Base-by-base conservation (phyloP, 2,797 vertebrate species). In the Myotis pilosus region DNA sequence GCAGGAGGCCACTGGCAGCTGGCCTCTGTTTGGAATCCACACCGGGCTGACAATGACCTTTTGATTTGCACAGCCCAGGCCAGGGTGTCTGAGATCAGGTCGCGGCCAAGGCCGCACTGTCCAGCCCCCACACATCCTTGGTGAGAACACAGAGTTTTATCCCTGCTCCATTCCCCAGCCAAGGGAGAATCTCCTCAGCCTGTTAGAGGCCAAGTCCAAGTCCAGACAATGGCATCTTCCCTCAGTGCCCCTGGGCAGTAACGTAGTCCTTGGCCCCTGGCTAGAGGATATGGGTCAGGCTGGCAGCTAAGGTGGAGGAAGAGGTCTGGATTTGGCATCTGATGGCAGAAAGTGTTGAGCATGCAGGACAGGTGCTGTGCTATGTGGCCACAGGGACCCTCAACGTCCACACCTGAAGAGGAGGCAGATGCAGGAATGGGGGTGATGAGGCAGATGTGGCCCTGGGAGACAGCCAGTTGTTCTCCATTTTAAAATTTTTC, bases 1-100 rank as follows among this genome's bases (percentile, higher is more conserved):
- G 64, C 75, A 86, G 85, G 51, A 79, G 30, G 28, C 60, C 17
- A 44, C 4, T 80, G 91, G 88, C 91, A 85, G 12, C 47, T 8
- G 23, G 53, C 76, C 84, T 85, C 3, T 3, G 74, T 85, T 74
- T 89, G 7, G 84, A 91, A 82, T 93, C 94, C 92, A 89, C 41
- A 15, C 80, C 25, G 30, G 71, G 55, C 49, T 78, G 62, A 97
- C 97, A 95, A 91, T 94, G 89, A 72, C 33, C 71, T 84, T 96
- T 95, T 95, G 91, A 94, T 93, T 81, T n/a, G 20, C 30, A 55
- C 38, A 30, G 53, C 66, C 81, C 64, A 71, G 95, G 60, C 64
- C 44, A 17, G 47, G 13, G 79, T 28, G 51, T 75, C 83, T 1
- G 17, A 71, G 86, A 93, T 95, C 96, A 95, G 82, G 64, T 53